phyloP scores from a whole-genome alignment of 2,888 invertebrate species.

The Laothoe populi region DNA sequence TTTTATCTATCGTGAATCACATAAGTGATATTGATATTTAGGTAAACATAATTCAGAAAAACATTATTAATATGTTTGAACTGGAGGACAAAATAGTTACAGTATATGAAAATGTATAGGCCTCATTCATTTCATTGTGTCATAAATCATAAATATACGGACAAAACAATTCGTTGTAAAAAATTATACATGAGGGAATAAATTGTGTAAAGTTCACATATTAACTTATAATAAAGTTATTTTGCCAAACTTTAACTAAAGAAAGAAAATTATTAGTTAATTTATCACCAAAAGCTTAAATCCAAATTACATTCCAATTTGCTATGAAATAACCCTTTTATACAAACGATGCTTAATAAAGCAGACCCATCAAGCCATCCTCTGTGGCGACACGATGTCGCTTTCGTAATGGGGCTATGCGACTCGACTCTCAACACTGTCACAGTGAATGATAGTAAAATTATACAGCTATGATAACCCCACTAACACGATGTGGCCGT shows the following conservation, averaged over 20 bases:
- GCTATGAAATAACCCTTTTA: not conserved
- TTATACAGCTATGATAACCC: slow-evolving; percentile 21
- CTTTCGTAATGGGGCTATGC: slow-evolving; percentile 34
- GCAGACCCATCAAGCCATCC: slow-evolving; percentile 14
- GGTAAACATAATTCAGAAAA: too few species aligned
- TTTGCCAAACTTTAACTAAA: not conserved
- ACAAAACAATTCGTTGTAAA: too few species aligned
- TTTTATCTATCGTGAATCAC: too few species aligned
- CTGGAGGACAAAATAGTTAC: too few species aligned
- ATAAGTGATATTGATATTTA: too few species aligned
- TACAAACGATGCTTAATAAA: slow-evolving; percentile 17
- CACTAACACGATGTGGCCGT: not conserved
- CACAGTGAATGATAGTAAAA: slow-evolving; percentile 37
- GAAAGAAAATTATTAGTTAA: not conserved
- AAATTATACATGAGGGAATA: not conserved
- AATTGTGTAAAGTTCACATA: not conserved
- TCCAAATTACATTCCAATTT: not conserved
- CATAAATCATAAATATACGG: too few species aligned
- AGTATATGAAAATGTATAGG: too few species aligned
- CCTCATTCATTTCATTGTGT: too few species aligned
- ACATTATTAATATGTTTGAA: too few species aligned
- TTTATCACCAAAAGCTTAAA: not conserved
- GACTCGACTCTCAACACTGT: slow-evolving; percentile 36
- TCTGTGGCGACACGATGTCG: slow-evolving; percentile 37
- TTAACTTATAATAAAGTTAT: not conserved